Evolutionary conservation across 2,888 invertebrate species (phyloP), one percentile per base, ranked within the genome.

Genomic region (Lathronympha strigana): DNA sequence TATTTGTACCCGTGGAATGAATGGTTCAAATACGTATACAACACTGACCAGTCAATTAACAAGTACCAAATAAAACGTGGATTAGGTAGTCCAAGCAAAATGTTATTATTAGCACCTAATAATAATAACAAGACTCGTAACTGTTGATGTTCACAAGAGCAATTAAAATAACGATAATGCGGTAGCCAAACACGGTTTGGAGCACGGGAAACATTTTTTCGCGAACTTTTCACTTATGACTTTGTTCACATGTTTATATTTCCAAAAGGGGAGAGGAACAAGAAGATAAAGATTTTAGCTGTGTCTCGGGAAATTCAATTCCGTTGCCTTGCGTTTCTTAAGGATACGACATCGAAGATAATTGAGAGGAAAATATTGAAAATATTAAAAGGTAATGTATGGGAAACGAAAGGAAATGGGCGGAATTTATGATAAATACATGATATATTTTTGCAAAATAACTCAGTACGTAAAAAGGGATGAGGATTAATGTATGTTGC

Each of bases 211-310:
- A 19, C 19, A 33, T 13, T n/a, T 25, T 9, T 47, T 31, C 19
- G n/a, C 4, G 1, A 49, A 55, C 38, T 38, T 49, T 49, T 40
- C 15, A 57, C 40, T 62, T 62, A 63, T 49, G 38, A 54, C 45
- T 53, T 19, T 62, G 45, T 62, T 47, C 17, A 54, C 62, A 62
- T 53, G 23, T 49, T 36, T 38, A 57, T 40, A 63, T 49, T 19
- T 19, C 38, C 43, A 54, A 63, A 47, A 36, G n/a, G 54, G 36
- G 47, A 55, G 28, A 36, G 53, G 23, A 9, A 54, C 54, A 47
- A 47, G 19, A 15, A 45, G 54, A 57, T 49, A 55, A 63, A 55
- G 55, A 38, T 38, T 45, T 62, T 43, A 62, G 33, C 36, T 55
- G 15, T 47, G 36, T 55, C 25, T 2, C 11, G 15, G 38, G 36